A percentile compares a stretch with the other conserved stretches of the same genome.
These are phyloP conservation scores for Micrastur ruficollis DNA, from an alignment of 2,797 vertebrate genomes.

Conservation along the genomic window DNA sequence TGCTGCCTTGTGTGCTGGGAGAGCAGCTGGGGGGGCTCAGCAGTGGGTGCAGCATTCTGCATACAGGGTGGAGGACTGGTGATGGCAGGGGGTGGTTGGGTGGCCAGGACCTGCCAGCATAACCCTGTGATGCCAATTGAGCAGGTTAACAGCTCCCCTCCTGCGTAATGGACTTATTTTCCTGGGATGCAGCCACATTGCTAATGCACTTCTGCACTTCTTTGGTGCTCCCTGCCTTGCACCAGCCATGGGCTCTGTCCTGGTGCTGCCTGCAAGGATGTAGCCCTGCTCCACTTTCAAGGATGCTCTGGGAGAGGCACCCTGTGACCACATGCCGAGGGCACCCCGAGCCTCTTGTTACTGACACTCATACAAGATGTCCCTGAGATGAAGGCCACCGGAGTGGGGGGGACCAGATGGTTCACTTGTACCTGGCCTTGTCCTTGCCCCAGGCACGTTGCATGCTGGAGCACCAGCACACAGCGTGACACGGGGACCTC, in stretches of 20 bases:
- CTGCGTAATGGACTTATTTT: not conserved
- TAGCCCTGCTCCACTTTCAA: not conserved
- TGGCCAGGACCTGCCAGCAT: not conserved
- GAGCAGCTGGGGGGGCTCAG: not conserved
- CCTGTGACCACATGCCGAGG: accelerated
- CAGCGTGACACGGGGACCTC: accelerated
- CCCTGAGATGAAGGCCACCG: not conserved
- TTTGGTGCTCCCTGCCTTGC: not conserved
- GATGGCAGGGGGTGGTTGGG: not conserved
- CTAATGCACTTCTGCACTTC: not conserved
- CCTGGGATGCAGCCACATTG: not conserved
- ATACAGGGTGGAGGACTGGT: not conserved
- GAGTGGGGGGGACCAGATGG: not conserved
- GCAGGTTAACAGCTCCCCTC: not conserved
- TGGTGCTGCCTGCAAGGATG: not conserved
- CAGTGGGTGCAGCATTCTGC: not conserved
- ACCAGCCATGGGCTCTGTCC: not conserved
- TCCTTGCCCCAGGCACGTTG: not conserved
- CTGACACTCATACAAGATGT: accelerated
- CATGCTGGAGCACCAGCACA: not conserved
- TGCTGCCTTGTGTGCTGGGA: not conserved
- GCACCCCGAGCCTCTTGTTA: accelerated
- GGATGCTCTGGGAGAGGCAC: not conserved
- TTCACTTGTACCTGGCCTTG: conserved; percentile 5
- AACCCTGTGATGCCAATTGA: not conserved